Base-by-base conservation (phyloP, 2,113 vertebrate genomes). In the Monarcha castaneiventris region DNA sequence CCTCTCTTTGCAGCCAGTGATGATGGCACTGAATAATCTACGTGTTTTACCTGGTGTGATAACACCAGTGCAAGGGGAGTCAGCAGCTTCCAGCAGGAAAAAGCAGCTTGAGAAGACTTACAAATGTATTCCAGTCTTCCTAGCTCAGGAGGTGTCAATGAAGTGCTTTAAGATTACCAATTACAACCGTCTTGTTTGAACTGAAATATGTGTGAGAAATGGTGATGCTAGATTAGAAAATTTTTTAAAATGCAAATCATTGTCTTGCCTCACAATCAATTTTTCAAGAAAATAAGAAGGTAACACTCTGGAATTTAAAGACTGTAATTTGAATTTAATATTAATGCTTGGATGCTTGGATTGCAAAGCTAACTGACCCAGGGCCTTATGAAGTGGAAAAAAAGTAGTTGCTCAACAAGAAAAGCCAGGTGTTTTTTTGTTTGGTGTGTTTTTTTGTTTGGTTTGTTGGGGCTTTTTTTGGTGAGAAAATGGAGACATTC, bases 301-400 rank as follows among this genome's bases (percentile, higher is more conserved):
- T 43, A 96, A 88, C 69, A 84, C 54, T 96, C 95, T 67, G 92
- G 93, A 96, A 96, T 97, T 84, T 96, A 94, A 97, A 96, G 91
- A 94, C 73, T 96, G 68, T 90, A 96, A 95, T 97, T 97, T 91
- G 58, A 97, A 97, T 97, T 89, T 97, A 97, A 96, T 97, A 96
- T 97, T 96, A 97, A 96, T 96, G 81, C 58, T 89, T 17, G 56
- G 90, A 90, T 68, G 62, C 91, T 96, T 92, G 51, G 48, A 91
- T 93, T 87, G 6, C 49, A 79, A 89, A 97, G 86, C 58, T 96
- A 96, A 97, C 88, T 97, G 96, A 97, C 97, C 95, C 92, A 90
- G 49, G 93, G 89, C 74, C 68, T 97, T 63, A 74, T 84, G 82
- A 84, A 66, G 74, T 94, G 78, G 93, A 95, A 94, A 95, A 49